Conservation (phyloP, 2,797 vertebrate genomes). For the Emydoidea blandingii region DNA sequence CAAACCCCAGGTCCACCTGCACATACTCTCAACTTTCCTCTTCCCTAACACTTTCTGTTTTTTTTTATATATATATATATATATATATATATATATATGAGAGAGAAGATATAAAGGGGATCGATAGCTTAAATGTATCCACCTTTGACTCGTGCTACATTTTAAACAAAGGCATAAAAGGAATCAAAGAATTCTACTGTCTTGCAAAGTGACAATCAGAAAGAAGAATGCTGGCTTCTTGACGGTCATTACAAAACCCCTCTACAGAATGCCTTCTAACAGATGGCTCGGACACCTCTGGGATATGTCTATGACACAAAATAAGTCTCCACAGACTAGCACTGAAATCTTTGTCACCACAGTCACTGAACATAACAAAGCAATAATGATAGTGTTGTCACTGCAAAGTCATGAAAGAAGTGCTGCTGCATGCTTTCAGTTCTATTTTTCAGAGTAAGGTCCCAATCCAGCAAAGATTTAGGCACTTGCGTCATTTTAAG, state of each 20-base stretch:
- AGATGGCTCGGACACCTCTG: slow-evolving; percentile 8
- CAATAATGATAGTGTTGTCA: slow-evolving; percentile 27
- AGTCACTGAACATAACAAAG: slow-evolving; percentile 41
- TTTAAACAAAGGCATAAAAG: slow-evolving; percentile 35
- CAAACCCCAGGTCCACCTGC: neutral
- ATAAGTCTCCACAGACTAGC: neutral
- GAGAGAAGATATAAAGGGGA: neutral
- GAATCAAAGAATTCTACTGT: neutral
- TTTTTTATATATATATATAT: neutral
- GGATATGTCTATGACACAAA: accelerated
- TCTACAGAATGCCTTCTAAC: slow-evolving; percentile 32
- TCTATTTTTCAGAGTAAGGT: neutral
- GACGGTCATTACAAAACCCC: slow-evolving; percentile 9
- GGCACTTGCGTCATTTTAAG: neutral
- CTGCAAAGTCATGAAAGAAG: slow-evolving; percentile 19
- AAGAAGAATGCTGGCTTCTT: slow-evolving; percentile 23
- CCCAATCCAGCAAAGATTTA: neutral
- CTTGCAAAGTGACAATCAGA: slow-evolving; percentile 8
- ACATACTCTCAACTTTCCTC: neutral
- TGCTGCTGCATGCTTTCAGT: neutral
- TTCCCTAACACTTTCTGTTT: neutral
- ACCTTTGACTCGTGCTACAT: neutral
- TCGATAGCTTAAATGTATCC: neutral
- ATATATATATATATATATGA: neutral
- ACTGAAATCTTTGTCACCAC: slow-evolving; percentile 32